These are phyloP conservation scores for Campopleginae sp. DNA, from an alignment of 2,888 invertebrate species.

Conservation along the genomic window DNA sequence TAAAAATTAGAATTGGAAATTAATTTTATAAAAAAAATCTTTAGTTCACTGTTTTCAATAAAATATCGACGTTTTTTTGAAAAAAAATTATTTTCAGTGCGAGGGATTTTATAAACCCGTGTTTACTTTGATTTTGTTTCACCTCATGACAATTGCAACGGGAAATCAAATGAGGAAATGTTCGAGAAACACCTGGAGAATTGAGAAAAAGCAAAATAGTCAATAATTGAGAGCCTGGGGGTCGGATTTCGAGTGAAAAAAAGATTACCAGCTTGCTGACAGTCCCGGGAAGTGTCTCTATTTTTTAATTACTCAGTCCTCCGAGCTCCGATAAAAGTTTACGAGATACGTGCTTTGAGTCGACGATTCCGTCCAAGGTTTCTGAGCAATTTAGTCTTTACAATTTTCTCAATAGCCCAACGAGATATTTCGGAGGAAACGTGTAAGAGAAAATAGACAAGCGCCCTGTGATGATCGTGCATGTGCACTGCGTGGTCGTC, in stretches of 20 bases:
- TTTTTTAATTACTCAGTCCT: slow-evolving; percentile 1
- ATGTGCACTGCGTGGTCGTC: no score
- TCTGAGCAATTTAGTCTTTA: background rate
- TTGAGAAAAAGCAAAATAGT: background rate
- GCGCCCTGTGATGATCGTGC: background rate
- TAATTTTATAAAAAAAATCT: no score
- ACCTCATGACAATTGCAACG: background rate
- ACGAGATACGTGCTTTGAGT: slow-evolving; percentile 21
- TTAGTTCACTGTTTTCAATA: no score
- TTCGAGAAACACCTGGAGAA: background rate
- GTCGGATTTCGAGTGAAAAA: background rate
- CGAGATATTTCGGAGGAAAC: background rate
- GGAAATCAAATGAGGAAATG: background rate
- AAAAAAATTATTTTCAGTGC: no score
- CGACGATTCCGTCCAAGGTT: background rate
- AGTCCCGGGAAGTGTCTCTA: background rate
- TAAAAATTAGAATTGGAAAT: no score
- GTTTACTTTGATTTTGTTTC: background rate
- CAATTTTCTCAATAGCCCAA: slow-evolving; percentile 13
- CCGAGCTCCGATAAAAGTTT: background rate
- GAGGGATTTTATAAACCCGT: slow-evolving; percentile 42
- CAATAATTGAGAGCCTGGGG: background rate
- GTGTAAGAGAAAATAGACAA: slow-evolving; percentile 1
- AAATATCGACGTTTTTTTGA: no score
- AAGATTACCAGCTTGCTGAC: background rate